Conservation (phyloP, 2,113 vertebrate species). For the Suricata suricatta region DNA sequence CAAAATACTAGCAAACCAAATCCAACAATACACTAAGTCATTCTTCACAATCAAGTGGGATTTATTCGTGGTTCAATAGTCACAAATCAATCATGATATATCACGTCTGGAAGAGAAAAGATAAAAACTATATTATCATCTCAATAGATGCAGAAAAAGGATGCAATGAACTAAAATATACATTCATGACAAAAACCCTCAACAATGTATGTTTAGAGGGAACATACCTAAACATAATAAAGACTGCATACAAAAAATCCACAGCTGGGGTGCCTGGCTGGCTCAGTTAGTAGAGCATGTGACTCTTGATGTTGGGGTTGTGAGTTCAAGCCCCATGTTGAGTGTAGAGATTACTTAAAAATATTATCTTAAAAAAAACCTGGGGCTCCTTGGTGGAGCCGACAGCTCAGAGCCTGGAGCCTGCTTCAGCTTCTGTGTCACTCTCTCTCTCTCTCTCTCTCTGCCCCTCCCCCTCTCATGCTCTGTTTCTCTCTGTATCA, state of each 20-base stretch:
- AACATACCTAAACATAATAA: neutral
- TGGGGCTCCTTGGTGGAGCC: too few relatives aligned
- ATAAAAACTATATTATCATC: neutral
- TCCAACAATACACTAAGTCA: neutral
- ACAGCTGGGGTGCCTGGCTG: too few relatives aligned
- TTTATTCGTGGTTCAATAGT: neutral
- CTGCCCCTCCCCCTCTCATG: too few relatives aligned
- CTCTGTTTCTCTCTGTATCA: too few relatives aligned
- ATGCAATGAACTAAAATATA: neutral
- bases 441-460: too few relatives aligned
- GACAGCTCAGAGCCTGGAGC: too few relatives aligned
- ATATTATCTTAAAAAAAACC: neutral
- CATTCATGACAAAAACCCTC: neutral
- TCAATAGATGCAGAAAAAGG: neutral
- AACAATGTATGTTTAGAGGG: neutral
- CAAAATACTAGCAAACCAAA: neutral
- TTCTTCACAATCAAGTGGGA: neutral
- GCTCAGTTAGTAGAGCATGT: too few relatives aligned
- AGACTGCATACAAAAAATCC: neutral
- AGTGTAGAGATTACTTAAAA: too few relatives aligned
- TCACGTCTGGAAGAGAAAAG: neutral
- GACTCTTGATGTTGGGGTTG: too few relatives aligned
- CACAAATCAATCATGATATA: neutral
- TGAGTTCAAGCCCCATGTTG: too few relatives aligned
- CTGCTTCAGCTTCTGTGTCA: too few relatives aligned